Evolutionary conservation across 1,140 invertebrate genomes (phyloP), one percentile per base, ranked within the genome.

Genomic region (Hylaeus anthracinus): DNA sequence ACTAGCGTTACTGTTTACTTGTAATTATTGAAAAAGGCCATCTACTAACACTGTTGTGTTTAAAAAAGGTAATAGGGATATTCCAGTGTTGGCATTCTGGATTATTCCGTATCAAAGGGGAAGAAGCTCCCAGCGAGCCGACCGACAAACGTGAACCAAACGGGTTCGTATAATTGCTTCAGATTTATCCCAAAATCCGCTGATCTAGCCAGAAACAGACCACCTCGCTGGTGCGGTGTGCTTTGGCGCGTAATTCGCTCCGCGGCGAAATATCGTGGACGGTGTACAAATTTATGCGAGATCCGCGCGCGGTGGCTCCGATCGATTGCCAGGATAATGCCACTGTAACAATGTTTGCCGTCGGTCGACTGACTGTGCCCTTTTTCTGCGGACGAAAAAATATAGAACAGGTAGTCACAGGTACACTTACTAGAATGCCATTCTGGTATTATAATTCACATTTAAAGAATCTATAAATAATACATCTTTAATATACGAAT

Each of bases 291-390:
- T 51, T 51, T 66, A 15, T n/a, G 15, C 5, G 45, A 8, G 45
- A 26, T 37, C 6, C 15, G 45, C n/a, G 43, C 65, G 45, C 43
- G 14, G 15, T 45, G 45, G n/a, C 10, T n/a, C 1, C 5, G 45
- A 66, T 66, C 65, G 65, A 66, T 66, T 51, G n/a, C n/a, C 8
- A 1, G 65, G 45, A 48, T 66, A 66, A 66, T 66, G 65, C 41
- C 5, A 4, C 45, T 37, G 65, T 66, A 66, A 66, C 51, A 66
- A 66, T 66, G 65, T 66, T 66, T 66, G 45, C 45, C 37, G 1
- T 8, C 45, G 37, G 65, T 26, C 65, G 63, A 15, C 39, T 14
- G 43, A 43, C 4, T 14, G 37, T 26, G 9, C 43, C 6, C n/a
- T 56, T 71, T 71, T 53, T 14, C 53, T 1, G 26, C 26, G 26